Evolutionary conservation across 2,113 vertebrate genomes (phyloP).

Genomic region (Prunella himalayana): DNA sequence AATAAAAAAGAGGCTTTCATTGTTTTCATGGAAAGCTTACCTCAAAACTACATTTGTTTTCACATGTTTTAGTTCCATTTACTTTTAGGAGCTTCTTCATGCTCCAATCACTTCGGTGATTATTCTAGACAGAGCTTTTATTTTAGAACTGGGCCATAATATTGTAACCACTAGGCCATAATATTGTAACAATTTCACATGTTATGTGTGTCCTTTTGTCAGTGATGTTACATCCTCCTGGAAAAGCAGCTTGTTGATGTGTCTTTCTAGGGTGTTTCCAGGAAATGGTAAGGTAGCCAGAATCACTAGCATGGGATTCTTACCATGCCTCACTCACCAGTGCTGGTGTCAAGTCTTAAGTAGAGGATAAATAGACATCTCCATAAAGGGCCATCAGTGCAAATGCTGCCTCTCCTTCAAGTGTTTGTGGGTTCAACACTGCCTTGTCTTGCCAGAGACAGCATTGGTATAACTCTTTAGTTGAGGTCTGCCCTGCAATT

Average conservation of each 20-base stretch:
- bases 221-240: not conserved
- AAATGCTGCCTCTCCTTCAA: not conserved
- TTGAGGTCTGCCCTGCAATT: not conserved
- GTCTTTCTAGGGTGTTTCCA: not conserved
- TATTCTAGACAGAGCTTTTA: not conserved
- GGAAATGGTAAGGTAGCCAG: not conserved
- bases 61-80: not conserved
- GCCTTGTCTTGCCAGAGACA: not conserved
- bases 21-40: not conserved
- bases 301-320: not conserved
- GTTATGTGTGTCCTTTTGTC: not conserved
- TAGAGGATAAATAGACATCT: not conserved
- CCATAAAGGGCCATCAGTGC: accelerated
- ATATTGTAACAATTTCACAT: not conserved
- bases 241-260: not conserved
- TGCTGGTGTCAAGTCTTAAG: not conserved
- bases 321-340: not conserved
- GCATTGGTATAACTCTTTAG: accelerated
- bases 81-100: not conserved
- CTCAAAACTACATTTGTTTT: not conserved
- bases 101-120: not conserved
- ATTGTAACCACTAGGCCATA: not conserved
- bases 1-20: not conserved
- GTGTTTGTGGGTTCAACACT: not conserved
- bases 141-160: not conserved